Percentiles rank a stretch among this genome's conserved stretches.
phyloP scores from a whole-genome alignment of 2,113 vertebrate genomes.

The Microcebus griseorufus region DNA sequence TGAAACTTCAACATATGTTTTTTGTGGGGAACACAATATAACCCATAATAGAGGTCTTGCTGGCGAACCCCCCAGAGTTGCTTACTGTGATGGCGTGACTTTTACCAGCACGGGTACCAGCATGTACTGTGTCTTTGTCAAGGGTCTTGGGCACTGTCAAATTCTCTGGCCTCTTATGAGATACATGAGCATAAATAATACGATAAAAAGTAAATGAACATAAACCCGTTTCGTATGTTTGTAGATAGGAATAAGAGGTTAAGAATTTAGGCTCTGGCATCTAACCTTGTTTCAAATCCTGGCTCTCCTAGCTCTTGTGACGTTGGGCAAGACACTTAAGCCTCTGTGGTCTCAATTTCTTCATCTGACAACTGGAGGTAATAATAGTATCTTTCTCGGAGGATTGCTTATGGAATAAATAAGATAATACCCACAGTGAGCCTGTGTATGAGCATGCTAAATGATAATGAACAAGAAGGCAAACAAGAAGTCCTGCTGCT shows the following conservation, averaged over 20 bases:
- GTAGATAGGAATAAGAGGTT: neutral
- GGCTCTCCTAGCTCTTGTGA: neutral
- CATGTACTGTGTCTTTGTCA: neutral
- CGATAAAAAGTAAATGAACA: neutral
- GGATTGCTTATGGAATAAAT: neutral
- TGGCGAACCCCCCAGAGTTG: neutral
- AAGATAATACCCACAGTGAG: neutral
- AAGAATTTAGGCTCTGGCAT: neutral
- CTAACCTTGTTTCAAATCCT: neutral
- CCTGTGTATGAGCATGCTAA: neutral
- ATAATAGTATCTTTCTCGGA: neutral
- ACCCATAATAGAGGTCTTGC: neutral
- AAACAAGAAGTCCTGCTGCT: too few species aligned
- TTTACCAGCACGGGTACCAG: too few species aligned
- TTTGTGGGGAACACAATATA: neutral
- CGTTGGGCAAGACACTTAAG: neutral
- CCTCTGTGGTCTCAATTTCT: neutral
- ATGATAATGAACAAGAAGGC: neutral
- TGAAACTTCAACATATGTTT: neutral
- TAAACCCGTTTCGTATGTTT: neutral
- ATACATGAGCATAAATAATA: neutral
- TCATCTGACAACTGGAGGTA: neutral
- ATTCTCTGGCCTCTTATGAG: neutral
- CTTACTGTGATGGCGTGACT: neutral
- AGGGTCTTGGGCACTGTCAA: neutral